phyloP scores from a whole-genome alignment of 2,888 invertebrate species.

The Caenorhabditis wallacei region DNA sequence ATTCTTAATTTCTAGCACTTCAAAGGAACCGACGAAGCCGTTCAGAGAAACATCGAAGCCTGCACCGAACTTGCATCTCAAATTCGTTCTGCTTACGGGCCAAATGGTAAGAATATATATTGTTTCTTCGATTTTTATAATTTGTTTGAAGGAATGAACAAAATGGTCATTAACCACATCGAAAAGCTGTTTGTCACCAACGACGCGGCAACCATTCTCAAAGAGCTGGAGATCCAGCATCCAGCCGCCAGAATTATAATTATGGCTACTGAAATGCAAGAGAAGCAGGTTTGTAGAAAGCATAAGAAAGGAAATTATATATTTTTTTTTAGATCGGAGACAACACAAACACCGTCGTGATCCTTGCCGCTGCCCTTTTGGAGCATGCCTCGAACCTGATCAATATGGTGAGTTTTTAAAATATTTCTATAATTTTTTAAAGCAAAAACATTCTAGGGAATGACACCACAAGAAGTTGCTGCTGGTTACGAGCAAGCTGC shows the following conservation, averaged over 20 bases:
- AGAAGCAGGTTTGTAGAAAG: conserved; percentile 85
- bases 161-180: conserved; percentile 99
- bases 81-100: conserved; percentile 95
- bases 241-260: conserved; percentile 98
- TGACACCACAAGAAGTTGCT: conserved; percentile 96
- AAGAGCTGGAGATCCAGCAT: conserved; percentile 89
- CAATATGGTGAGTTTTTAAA: conserved; percentile 83
- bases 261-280: conserved; percentile 97
- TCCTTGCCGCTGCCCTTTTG: conserved; percentile 93
- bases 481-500: conserved; percentile 95
- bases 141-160: conserved; percentile 87
- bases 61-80: conserved; percentile 96
- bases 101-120: conserved; percentile 88
- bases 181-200: conserved; percentile 99
- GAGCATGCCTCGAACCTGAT: conserved; percentile 94
- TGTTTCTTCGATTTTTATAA: not conserved
- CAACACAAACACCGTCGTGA: conserved; percentile 98
- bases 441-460: conserved; percentile 86
- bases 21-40: conserved; percentile 97
- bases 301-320: not conserved
- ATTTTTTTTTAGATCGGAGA: conserved; percentile 87
- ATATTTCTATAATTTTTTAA: not conserved
- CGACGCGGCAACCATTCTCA: conserved; percentile 98
- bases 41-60: conserved; percentile 94
- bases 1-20: conserved; percentile 86